Base-by-base conservation (phyloP, 1,140 invertebrate species). In the Caerostris extrusa region DNA sequence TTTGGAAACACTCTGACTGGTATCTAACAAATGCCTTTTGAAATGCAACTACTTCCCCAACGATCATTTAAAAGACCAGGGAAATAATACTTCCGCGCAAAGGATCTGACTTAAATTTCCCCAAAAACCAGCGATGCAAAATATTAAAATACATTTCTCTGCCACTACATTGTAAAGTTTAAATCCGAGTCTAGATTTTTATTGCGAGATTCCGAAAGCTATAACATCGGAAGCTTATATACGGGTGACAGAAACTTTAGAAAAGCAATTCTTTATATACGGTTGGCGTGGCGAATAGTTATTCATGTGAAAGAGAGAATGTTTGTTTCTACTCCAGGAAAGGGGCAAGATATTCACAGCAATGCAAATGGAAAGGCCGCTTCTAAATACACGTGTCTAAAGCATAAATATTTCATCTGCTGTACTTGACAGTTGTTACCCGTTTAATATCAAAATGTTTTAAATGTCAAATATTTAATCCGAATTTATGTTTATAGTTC, bases 141-240 rank as follows among this genome's bases (percentile, higher is more conserved):
- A 77, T 77, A 77, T 77, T 77, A 77, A 53, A 77, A 34, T 77
- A 77, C 8, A 77, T 77, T 77, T 50, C 71, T 50, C 8, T 12
- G 12, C 34, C 10, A 12, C 2, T 77, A 50, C 71, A 5, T 12
- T 77, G 71, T 77, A 6, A 77, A 50, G 34, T 77, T 77, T 77
- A 77, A 77, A 77, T 34, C 34, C 53, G 71, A 77, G 34, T 77
- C 34, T 8, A 77, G 34, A 50, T 77, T 50, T n/a, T 12, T 53
- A 77, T 77, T 77, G 71, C 71, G 71, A 77, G 53, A 64, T 10
- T 77, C 34, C 3, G 10, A 5, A 77, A 77, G 71, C 34, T 77
- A 50, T 77, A 77, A 77, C 71, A 77, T 53, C 8, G 61, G 61
- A 67, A 67, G n/a, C 61, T 67, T 67, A 17, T 67, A 50, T 34